Conservation (phyloP, 2,797 vertebrate species). For the Sebastolobus alascanus region DNA sequence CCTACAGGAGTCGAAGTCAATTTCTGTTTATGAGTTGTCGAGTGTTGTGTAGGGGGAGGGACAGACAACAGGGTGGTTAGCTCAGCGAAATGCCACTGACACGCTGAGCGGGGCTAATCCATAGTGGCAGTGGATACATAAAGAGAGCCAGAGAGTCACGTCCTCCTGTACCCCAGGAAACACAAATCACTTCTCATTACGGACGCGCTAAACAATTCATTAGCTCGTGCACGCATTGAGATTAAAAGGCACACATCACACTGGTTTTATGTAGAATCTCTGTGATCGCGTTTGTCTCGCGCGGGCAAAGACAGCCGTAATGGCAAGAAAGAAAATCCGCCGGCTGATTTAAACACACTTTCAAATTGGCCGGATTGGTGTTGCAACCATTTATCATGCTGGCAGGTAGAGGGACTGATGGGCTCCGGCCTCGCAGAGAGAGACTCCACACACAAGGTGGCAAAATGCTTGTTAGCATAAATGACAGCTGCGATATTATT, state of each 20-base stretch:
- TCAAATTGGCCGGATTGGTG: constrained; percentile 57
- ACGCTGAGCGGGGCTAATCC: constrained; percentile 76
- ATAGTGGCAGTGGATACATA: constrained; percentile 74
- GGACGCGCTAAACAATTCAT: constrained; percentile 74
- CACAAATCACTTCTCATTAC: constrained; percentile 77
- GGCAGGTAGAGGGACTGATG: constrained; percentile 52
- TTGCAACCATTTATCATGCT: constrained; percentile 65
- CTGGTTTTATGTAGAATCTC: constrained; percentile 43
- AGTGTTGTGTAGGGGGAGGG: constrained; percentile 70
- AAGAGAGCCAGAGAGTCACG: constrained; percentile 71
- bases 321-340: constrained; percentile 41
- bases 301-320: constrained; percentile 19
- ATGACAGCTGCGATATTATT: constrained; percentile 73
- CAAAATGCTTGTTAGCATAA: constrained; percentile 72
- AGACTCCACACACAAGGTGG: constrained; percentile 57
- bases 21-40: constrained; percentile 81
- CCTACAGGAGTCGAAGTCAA: constrained; percentile 80
- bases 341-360: constrained; percentile 61
- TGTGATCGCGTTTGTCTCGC: constrained; percentile 48
- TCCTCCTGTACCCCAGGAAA: constrained; percentile 68
- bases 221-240: constrained; percentile 50
- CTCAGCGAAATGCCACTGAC: constrained; percentile 78
- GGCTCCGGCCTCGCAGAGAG: constrained; percentile 50
- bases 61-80: constrained; percentile 73
- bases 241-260: constrained; percentile 58